phyloP scores from a whole-genome alignment of 2,888 invertebrate species.

The Atrina japonica region DNA sequence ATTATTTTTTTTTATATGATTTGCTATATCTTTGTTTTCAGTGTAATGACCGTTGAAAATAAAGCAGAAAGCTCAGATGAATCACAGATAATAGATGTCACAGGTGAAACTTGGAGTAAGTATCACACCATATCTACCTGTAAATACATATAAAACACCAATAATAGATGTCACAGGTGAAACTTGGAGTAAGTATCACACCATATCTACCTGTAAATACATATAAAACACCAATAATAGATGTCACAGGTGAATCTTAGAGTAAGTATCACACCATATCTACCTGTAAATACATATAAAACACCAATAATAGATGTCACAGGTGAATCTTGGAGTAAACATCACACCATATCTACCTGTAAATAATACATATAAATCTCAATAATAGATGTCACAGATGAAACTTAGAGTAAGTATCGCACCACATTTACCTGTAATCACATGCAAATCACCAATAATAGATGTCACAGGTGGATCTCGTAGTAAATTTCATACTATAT shows the following conservation, averaged over 20 bases:
- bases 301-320: conserved; percentile 60
- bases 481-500: conserved; percentile 39
- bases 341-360: neutral
- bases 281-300: conserved; percentile 42
- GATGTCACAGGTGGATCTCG: conserved; percentile 65
- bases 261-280: conserved; percentile 32
- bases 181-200: conserved; percentile 49
- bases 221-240: conserved; percentile 52
- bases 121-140: conserved; percentile 25
- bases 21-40: too few relatives aligned
- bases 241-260: conserved; percentile 65
- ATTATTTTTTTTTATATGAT: too few relatives aligned
- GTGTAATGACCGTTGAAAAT: conserved; percentile 52
- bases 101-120: conserved; percentile 60
- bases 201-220: conserved; percentile 37
- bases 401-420: conserved; percentile 52
- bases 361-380: neutral
- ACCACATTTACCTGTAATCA: conserved; percentile 36
- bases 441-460: conserved; percentile 50
- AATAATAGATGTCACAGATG: conserved; percentile 65
- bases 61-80: conserved; percentile 49
- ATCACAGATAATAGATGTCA: conserved; percentile 60
- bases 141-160: conserved; percentile 43
- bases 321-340: conserved; percentile 58
- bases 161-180: conserved; percentile 67